These are phyloP conservation scores for Penaeus chinensis DNA, from an alignment of 1,140 invertebrate species.

Conservation along the genomic window DNA sequence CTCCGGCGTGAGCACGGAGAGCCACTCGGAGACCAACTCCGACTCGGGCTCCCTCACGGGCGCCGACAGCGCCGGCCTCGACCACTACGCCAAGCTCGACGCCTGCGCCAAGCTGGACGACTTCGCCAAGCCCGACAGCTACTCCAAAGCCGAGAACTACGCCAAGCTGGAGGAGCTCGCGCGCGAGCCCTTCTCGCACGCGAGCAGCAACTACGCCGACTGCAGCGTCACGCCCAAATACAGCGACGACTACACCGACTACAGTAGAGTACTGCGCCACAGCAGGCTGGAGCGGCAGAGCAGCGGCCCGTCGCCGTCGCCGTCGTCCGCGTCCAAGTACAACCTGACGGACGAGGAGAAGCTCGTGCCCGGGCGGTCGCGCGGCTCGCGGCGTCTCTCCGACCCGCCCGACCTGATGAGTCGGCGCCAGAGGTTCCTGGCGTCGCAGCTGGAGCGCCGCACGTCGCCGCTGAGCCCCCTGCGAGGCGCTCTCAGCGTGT, in stretches of 20 bases:
- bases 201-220: constrained; percentile 1
- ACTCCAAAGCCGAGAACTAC: constrained; percentile 27
- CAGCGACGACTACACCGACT: constrained; percentile 27
- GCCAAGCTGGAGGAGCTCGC: constrained; percentile 3
- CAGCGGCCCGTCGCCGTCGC: neutral
- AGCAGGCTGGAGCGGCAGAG: constrained; percentile 16
- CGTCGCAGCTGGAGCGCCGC: constrained; percentile 57
- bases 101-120: constrained; percentile 19
- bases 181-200: neutral
- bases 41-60: constrained; percentile 67
- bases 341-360: constrained; percentile 62
- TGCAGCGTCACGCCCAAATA: neutral
- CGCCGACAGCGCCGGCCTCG: constrained; percentile 51
- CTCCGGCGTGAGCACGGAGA: constrained; percentile 65
- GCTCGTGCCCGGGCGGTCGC: constrained; percentile 45
- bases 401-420: constrained; percentile 56
- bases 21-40: constrained; percentile 66
- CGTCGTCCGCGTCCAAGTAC: neutral
- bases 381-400: constrained; percentile 46
- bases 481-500: constrained; percentile 41
- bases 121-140: neutral
- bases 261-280: constrained; percentile 15
- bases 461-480: constrained; percentile 47
- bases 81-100: constrained; percentile 48
- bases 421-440: constrained; percentile 56